Percentiles rank a stretch among this genome's conserved stretches.
Conservation (phyloP, 1,140 invertebrate genomes). For the Diploscapter pachys region DNA sequence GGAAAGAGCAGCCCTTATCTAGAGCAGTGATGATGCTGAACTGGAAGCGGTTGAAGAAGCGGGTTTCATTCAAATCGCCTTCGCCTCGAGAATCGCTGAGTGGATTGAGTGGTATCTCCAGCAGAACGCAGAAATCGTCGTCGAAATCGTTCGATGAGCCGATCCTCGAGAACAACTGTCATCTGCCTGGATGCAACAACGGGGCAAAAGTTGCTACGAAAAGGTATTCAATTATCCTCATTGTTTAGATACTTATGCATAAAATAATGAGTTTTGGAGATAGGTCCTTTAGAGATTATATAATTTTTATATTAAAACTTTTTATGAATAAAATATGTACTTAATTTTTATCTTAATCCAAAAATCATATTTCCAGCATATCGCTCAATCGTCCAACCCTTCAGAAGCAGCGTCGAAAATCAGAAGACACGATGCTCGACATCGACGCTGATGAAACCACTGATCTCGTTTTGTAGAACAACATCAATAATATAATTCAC, state of each 20-base stretch:
- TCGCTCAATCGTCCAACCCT: constrained; percentile 4
- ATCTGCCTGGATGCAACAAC: no score
- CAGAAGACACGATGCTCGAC: constrained; percentile 10
- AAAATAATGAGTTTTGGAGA: constrained; percentile 13
- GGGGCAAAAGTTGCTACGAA: not conserved
- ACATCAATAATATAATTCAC: no score
- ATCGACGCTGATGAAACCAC: constrained; percentile 7
- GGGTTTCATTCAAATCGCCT: no score
- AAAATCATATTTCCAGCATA: not conserved
- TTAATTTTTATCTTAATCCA: not conserved
- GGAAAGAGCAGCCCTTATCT: no score
- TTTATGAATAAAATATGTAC: not conserved
- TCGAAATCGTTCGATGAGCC: no score
- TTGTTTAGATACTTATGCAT: not conserved
- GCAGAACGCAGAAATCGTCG: no score
- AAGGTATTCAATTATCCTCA: constrained; percentile 5
- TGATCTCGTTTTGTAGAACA: no score
- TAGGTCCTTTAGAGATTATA: not conserved
- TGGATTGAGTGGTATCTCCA: no score
- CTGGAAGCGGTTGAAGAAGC: no score
- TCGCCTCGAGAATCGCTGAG: no score
- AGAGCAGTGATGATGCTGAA: no score
- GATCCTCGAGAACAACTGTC: no score
- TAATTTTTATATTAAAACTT: not conserved
- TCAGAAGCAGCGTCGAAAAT: constrained; percentile 15